Evolutionary conservation across 2,113 vertebrate species (phyloP).

Genomic region (Crocuta crocuta): DNA sequence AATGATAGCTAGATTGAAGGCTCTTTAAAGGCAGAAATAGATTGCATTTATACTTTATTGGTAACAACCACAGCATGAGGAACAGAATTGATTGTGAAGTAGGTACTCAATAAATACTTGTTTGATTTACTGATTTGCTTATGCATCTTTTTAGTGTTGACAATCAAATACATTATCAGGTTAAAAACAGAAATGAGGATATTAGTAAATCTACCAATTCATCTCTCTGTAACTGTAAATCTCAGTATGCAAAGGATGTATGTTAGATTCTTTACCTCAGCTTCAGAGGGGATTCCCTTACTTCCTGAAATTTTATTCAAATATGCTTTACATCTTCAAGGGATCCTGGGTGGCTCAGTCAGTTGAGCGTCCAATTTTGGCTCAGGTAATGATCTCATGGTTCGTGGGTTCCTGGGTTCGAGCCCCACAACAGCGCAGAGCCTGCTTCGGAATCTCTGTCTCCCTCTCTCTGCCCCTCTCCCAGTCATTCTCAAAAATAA

Average conservation of each 20-base stretch:
- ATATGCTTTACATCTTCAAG: neutral
- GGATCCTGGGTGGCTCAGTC: too few species aligned
- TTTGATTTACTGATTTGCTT: constrained; percentile 30
- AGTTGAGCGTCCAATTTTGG: too few species aligned
- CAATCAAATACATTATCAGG: neutral
- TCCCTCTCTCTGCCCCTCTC: too few species aligned
- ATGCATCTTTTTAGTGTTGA: neutral
- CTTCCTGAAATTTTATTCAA: neutral
- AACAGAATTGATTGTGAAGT: neutral
- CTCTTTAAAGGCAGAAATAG: neutral
- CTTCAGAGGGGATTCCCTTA: neutral
- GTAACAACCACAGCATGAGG: neutral
- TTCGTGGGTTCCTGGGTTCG: too few species aligned
- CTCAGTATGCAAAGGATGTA: neutral
- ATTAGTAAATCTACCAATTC: constrained; percentile 2
- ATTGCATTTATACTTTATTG: constrained; percentile 12
- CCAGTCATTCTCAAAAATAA: too few species aligned
- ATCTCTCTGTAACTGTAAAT: neutral
- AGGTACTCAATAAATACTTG: constrained; percentile 7
- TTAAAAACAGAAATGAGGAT: constrained; percentile 42
- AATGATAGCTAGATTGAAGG: neutral
- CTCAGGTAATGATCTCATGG: too few species aligned
- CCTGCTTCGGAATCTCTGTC: too few species aligned
- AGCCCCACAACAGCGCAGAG: too few species aligned
- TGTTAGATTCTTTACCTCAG: neutral